Evolutionary conservation across 2,113 vertebrate genomes (phyloP).

Genomic region (Gavialis gangeticus): DNA sequence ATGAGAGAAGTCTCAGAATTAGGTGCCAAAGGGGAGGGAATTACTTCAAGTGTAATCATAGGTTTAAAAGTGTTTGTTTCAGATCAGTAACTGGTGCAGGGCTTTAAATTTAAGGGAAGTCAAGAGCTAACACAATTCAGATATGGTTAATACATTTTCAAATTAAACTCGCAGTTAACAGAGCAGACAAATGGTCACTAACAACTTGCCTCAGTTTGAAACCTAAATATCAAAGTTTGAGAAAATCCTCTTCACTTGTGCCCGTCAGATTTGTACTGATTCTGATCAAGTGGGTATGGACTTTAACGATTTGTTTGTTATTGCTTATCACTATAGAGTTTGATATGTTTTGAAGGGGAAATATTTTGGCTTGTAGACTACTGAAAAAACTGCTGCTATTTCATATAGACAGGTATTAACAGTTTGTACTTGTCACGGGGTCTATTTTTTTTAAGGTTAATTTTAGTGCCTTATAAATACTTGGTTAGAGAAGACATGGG

Average conservation of each 20-base stretch:
- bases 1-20: conserved; percentile 33
- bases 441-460: conserved; percentile 45
- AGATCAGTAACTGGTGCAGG: background rate
- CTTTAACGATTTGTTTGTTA: conserved; percentile 4
- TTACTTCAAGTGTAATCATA: background rate
- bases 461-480: conserved; percentile 74
- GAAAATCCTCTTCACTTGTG: conserved; percentile 68
- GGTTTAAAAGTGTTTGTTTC: conserved; percentile 3
- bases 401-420: conserved; percentile 14
- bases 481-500: conserved; percentile 23
- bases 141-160: background rate
- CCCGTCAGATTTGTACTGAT: conserved; percentile 49
- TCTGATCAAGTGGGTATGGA: conserved; percentile 30
- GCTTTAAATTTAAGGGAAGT: background rate
- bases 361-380: conserved; percentile 10
- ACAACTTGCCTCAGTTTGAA: background rate
- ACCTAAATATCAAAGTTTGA: conserved; percentile 18
- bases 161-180: background rate
- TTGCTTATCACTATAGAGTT: background rate
- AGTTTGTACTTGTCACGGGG: background rate
- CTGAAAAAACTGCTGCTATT: conserved; percentile 53
- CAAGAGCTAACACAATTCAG: background rate
- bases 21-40: conserved; percentile 63
- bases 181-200: background rate
- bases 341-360: background rate